Conservation (phyloP, 2,888 invertebrate species). For the Cyclophora albipunctata region DNA sequence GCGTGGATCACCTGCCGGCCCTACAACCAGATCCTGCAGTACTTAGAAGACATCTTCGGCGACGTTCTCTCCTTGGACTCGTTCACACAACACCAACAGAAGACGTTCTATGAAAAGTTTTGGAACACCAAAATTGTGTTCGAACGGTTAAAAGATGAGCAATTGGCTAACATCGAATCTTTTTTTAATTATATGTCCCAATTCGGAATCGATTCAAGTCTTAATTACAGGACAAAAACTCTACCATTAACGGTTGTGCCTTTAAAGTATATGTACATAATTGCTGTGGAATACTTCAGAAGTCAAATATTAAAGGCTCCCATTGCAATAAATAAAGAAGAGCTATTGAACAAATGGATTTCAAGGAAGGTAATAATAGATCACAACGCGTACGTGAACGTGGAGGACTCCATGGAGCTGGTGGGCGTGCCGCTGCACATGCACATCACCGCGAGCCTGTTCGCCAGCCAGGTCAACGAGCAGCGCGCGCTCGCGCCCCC, state of each 20-base stretch:
- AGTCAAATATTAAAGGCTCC: background rate
- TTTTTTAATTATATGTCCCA: background rate
- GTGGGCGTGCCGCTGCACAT: background rate
- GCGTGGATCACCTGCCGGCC: slow-evolving; percentile 18
- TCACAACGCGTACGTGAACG: background rate
- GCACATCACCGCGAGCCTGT: background rate
- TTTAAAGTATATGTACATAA: background rate
- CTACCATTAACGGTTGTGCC: background rate
- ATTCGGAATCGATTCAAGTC: background rate
- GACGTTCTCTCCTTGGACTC: background rate
- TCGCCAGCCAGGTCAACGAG: background rate
- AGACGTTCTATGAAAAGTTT: background rate
- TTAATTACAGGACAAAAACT: background rate
- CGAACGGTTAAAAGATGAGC: background rate
- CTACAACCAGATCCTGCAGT: slow-evolving; percentile 9
- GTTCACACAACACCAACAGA: background rate
- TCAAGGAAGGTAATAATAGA: background rate
- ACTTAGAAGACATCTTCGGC: background rate
- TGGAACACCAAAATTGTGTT: background rate
- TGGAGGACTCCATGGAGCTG: background rate
- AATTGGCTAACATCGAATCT: background rate
- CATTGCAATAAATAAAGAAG: background rate
- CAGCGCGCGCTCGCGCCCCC: background rate
- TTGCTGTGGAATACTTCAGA: background rate
- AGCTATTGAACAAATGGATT: background rate